A percentile compares a stretch with the other conserved stretches of the same genome.
Evolutionary conservation across 2,113 vertebrate species (phyloP).

Genomic region (Apodemus sylvaticus): DNA sequence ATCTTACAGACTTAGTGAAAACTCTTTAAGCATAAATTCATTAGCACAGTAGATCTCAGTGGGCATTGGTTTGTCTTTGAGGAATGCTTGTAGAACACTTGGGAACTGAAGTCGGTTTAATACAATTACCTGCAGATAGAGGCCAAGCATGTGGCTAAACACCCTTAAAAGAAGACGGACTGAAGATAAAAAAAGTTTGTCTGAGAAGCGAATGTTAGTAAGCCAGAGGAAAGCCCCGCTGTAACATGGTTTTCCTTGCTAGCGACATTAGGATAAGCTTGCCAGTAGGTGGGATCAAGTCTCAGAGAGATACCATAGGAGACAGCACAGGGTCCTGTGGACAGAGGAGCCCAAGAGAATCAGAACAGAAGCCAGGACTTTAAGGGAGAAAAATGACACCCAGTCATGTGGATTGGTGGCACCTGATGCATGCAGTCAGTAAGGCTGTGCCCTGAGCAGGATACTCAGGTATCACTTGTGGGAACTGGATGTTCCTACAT

Average conservation of each 20-base stretch:
- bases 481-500: background rate
- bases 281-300: background rate
- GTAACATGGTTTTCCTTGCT: background rate
- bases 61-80: background rate
- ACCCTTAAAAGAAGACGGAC: accelerated
- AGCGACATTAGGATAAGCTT: background rate
- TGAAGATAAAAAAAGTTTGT: background rate
- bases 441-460: background rate
- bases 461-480: background rate
- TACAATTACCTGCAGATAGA: background rate
- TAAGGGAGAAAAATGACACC: background rate
- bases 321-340: background rate
- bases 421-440: background rate
- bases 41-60: background rate
- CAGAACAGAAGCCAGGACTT: background rate
- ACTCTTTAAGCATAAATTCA: background rate
- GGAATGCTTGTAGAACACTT: background rate
- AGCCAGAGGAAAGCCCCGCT: background rate
- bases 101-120: background rate
- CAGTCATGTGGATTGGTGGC: background rate
- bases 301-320: background rate
- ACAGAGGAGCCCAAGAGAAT: background rate
- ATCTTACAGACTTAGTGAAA: background rate
- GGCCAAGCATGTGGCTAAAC: background rate
- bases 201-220: background rate